Base-by-base conservation (phyloP, 2,888 invertebrate genomes). In the Polydrusus tereticollis region DNA sequence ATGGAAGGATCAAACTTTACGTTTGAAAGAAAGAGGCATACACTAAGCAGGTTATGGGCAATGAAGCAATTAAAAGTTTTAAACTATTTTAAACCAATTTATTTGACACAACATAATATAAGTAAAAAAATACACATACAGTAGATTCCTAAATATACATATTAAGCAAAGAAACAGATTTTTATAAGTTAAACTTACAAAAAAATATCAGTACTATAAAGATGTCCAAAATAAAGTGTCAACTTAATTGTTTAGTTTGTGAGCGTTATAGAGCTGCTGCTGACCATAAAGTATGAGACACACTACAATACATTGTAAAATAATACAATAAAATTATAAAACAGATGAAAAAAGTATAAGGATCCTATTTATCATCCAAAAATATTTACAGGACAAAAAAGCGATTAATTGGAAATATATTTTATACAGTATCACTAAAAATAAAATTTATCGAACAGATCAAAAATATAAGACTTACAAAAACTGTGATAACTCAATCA, bases 291-390 rank as follows among this genome's bases (percentile, higher is more conserved):
- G 18, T 63, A 55, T 41, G 33, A 45, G 23, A 16, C 52, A 69
- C 12, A n/a, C n/a, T 20, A 57, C 57, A 36, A 55, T 23, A 57
- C 26, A 55, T 20, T 62, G 38, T 69, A 41, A 26, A 50, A 62
- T 55, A 45, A 57, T 38, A 47, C 38, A 58, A 16, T 60, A 36
- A 21, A 50, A 52, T 68, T 60, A 60, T 29, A 60, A 16, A 16
- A 43, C 59, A 68, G 20, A 69, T 29, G 29, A 50, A 52, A 67
- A 55, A 55, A 69, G 41, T 60, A 64, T n/a, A 38, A 8, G 12
- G 23, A 59, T 2, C 23, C 43, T 10, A 43, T 41, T 26, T 43
- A 26, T n/a, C 43, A 26, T 59, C 43, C n/a, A 23, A 58, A n/a
- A 23, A 41, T 59, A 59, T 59, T 59, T 59, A 59, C 59, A 59